These are phyloP conservation scores for Collichthys lucidus DNA, from an alignment of 2,113 vertebrate species.

Conservation along the genomic window DNA sequence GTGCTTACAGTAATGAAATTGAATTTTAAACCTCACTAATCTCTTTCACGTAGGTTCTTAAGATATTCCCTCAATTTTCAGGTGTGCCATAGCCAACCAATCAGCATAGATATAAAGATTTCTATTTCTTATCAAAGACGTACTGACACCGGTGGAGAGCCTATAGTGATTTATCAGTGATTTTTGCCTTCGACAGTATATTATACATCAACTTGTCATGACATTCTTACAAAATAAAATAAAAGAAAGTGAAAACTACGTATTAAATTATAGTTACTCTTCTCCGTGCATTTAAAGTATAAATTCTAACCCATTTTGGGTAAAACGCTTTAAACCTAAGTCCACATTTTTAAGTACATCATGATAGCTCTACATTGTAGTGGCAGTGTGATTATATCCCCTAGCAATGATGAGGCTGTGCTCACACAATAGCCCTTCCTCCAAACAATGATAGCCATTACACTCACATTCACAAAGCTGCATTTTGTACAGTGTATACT, in stretches of 20 bases:
- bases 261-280: neutral
- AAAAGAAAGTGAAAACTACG: neutral
- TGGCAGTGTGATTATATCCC: conserved; percentile 40
- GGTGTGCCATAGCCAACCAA: conserved; percentile 39
- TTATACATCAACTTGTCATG: neutral
- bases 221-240: neutral
- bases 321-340: neutral
- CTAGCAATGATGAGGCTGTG: conserved; percentile 49
- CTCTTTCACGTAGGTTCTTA: conserved; percentile 66
- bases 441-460: conserved; percentile 23
- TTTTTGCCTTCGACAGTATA: neutral
- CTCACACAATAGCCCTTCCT: conserved; percentile 11
- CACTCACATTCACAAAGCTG: conserved; percentile 12
- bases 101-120: conserved; percentile 37
- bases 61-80: conserved; percentile 55
- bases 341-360: neutral
- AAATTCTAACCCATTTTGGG: neutral
- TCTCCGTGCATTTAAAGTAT: neutral
- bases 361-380: conserved; percentile 33
- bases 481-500: conserved; percentile 51
- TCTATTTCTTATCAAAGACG: conserved; percentile 17
- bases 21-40: conserved; percentile 77
- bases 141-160: neutral
- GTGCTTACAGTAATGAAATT: conserved; percentile 76
- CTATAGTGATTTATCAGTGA: neutral